A percentile compares a stretch with the other conserved stretches of the same genome.
phyloP scores from a whole-genome alignment of 2,888 invertebrate genomes.

The Exocentrus adspersus region DNA sequence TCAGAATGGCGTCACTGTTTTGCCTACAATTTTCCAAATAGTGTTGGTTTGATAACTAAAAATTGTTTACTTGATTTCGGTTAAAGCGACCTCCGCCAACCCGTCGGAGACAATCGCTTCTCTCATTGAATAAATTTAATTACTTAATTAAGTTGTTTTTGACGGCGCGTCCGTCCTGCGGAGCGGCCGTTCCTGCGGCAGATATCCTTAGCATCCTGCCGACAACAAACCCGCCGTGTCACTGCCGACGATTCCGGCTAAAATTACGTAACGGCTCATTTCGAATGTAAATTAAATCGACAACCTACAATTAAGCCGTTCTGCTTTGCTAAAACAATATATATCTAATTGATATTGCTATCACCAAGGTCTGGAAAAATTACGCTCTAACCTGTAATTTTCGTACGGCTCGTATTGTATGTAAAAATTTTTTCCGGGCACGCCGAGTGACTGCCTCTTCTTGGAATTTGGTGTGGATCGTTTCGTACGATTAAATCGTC shows the following conservation, averaged over 20 bases:
- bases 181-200: background rate
- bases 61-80: too few species aligned
- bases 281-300: slow-evolving; percentile 49
- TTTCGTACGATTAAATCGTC: background rate
- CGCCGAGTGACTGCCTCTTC: background rate
- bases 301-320: slow-evolving; percentile 50
- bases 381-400: slow-evolving; percentile 35
- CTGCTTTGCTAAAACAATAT: slow-evolving; percentile 44
- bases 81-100: too few species aligned
- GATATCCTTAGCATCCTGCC: background rate
- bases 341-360: slow-evolving; percentile 48
- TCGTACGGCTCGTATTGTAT: slow-evolving; percentile 7
- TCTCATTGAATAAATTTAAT: slow-evolving; percentile 5
- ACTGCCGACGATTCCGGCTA: slow-evolving; percentile 24
- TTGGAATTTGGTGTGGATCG: background rate
- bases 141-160: background rate
- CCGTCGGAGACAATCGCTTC: background rate
- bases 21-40: too few species aligned
- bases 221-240: background rate
- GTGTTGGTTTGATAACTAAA: too few species aligned
- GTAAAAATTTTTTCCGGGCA: background rate
- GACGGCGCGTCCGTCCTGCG: background rate
- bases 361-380: slow-evolving; percentile 47
- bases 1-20: too few species aligned
- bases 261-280: slow-evolving; percentile 41